Conservation (phyloP, 2,113 vertebrate species). For the Labrus mixtus region DNA sequence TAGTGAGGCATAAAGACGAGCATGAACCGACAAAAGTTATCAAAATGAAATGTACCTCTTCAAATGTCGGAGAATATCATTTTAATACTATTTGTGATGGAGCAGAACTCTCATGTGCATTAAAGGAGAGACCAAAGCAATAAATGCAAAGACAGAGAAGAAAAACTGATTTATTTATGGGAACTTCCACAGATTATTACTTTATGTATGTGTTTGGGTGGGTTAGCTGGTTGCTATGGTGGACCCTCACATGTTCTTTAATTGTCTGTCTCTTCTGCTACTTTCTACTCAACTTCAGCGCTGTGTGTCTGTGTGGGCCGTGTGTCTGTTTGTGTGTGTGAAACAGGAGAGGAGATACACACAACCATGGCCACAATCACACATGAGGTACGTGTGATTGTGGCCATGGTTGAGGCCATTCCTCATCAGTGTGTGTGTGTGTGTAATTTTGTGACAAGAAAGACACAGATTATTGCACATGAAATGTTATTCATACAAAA, state of each 20-base stretch:
- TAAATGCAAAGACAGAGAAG: conserved; percentile 4
- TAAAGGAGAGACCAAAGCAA: not conserved
- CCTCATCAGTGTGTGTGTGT: conserved; percentile 38
- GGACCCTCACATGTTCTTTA: conserved; percentile 39
- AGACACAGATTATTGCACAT: conserved; percentile 83
- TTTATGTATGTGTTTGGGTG: conserved; percentile 30
- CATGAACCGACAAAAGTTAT: conserved; percentile 27
- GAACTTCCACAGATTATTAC: conserved; percentile 34
- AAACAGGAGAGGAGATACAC: not conserved
- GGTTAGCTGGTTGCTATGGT: conserved; percentile 38
- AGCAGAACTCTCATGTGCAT: conserved; percentile 8
- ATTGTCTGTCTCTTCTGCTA: conserved; percentile 30
- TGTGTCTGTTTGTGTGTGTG: not conserved
- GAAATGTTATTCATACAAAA: conserved; percentile 83
- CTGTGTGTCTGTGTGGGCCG: not conserved
- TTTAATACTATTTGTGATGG: conserved; percentile 14
- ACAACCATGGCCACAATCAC: conserved; percentile 20
- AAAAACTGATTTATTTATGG: conserved; percentile 42
- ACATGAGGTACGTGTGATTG: conserved; percentile 34
- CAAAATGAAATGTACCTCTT: conserved; percentile 34
- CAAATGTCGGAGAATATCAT: conserved; percentile 25
- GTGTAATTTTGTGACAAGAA: conserved; percentile 74
- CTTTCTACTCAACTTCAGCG: conserved; percentile 4
- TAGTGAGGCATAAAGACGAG: not conserved
- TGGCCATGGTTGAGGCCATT: conserved; percentile 47